Evolutionary conservation across 2,113 vertebrate species (phyloP).

Genomic region (Hemiprocne comata): DNA sequence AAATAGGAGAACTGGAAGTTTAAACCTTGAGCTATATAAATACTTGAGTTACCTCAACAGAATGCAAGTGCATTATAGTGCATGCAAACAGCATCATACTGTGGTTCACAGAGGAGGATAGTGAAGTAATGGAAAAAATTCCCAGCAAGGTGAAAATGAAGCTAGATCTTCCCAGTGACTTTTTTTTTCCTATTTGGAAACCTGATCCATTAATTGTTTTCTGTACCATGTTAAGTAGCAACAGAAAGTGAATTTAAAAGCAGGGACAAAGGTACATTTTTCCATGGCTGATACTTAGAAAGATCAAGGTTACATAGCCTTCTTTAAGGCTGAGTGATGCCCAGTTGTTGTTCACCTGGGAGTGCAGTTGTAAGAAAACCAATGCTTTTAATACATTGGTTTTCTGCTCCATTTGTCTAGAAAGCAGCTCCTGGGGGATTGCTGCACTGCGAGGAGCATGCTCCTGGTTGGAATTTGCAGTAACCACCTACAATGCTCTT

Average conservation of each 20-base stretch:
- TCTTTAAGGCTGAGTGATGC: background rate
- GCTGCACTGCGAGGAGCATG: background rate
- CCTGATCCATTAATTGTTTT: background rate
- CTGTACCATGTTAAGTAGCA: background rate
- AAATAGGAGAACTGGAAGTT: background rate
- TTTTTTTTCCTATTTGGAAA: constrained; percentile 37
- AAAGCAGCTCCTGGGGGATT: background rate
- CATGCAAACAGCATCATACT: background rate
- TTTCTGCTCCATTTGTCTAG: constrained; percentile 1
- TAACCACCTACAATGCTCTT: background rate
- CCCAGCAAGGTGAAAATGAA: background rate
- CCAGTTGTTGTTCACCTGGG: background rate
- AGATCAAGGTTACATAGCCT: background rate
- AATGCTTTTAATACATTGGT: background rate
- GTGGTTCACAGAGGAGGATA: background rate
- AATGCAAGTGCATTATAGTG: background rate
- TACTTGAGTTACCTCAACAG: background rate
- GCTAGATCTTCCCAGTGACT: background rate
- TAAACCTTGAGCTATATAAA: background rate
- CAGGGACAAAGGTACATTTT: background rate
- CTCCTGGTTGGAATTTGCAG: background rate
- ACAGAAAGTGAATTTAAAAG: constrained; percentile 5
- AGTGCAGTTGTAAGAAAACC: background rate
- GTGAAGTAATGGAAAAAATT: background rate
- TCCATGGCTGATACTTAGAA: constrained; percentile 44